A percentile compares a stretch with the other conserved stretches of the same genome.
phyloP scores from a whole-genome alignment of 2,888 invertebrate species.

The Agrochola lychnidis region DNA sequence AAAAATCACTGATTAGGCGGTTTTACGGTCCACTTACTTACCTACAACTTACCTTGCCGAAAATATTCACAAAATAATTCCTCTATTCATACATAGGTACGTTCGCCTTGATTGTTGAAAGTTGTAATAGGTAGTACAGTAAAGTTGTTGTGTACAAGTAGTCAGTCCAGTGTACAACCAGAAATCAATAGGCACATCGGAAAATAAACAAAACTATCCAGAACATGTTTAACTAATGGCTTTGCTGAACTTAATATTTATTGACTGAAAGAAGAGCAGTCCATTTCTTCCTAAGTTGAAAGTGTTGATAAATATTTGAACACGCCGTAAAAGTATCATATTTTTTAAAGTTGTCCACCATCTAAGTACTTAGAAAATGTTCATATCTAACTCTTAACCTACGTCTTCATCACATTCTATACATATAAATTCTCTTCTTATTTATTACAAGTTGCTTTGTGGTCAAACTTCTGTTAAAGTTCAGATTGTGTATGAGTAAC shows the following conservation, averaged over 20 bases:
- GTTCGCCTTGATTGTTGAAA: not conserved
- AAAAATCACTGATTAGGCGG: slow-evolving; percentile 59
- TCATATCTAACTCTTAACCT: not conserved
- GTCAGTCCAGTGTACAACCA: not conserved
- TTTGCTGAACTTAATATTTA: slow-evolving; percentile 46
- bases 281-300: slow-evolving; percentile 41
- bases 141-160: not conserved
- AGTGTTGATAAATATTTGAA: slow-evolving; percentile 56
- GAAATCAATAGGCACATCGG: slow-evolving; percentile 2
- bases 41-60: not conserved
- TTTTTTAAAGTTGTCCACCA: slow-evolving; percentile 27
- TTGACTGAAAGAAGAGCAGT: slow-evolving; percentile 37
- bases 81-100: too few relatives aligned
- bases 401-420: not conserved
- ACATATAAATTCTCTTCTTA: not conserved
- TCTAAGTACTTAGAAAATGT: not conserved
- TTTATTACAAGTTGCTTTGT: slow-evolving; percentile 5
- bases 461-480: not conserved
- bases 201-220: slow-evolving; percentile 20
- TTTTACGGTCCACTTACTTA: slow-evolving; percentile 28
- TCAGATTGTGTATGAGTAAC: slow-evolving; percentile 6
- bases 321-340: slow-evolving; percentile 51
- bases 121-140: too few relatives aligned
- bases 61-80: not conserved
- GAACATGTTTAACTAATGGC: slow-evolving; percentile 33